phyloP scores from a whole-genome alignment of 2,888 invertebrate genomes.

The Nephrotoma appendiculata region DNA sequence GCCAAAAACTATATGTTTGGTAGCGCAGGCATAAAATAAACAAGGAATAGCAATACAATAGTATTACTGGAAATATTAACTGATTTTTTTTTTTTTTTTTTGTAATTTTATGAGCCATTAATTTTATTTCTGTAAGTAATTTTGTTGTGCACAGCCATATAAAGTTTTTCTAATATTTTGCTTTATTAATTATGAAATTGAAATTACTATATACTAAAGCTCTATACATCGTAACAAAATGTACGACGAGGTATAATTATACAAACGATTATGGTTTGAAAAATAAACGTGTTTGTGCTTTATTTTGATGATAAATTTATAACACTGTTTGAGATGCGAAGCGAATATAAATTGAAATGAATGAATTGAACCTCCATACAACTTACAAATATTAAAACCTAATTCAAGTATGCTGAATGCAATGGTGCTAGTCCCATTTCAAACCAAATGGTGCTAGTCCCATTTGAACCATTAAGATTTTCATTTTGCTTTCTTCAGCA shows the following conservation, averaged over 20 bases:
- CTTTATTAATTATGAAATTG: neutral
- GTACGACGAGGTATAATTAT: neutral
- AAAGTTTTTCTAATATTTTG: neutral
- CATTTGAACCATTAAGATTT: no score
- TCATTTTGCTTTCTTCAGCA: no score
- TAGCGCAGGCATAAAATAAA: no score
- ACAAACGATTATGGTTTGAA: neutral
- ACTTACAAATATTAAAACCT: no score
- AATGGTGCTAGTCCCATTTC: no score
- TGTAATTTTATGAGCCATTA: neutral
- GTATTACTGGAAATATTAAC: neutral
- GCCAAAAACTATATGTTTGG: neutral
- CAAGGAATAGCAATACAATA: neutral
- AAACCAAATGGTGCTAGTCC: no score
- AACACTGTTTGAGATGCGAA: no score
- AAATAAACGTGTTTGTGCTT: neutral
- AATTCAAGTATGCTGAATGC: no score
- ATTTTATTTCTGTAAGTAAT: neutral
- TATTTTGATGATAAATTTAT: neutral
- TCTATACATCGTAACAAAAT: neutral
- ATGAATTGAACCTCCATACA: no score
- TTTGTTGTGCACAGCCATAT: neutral
- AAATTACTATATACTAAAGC: neutral
- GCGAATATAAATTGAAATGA: no score
- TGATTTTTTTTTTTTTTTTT: neutral